phyloP scores from a whole-genome alignment of 1,140 invertebrate species.

The Samia ricini region DNA sequence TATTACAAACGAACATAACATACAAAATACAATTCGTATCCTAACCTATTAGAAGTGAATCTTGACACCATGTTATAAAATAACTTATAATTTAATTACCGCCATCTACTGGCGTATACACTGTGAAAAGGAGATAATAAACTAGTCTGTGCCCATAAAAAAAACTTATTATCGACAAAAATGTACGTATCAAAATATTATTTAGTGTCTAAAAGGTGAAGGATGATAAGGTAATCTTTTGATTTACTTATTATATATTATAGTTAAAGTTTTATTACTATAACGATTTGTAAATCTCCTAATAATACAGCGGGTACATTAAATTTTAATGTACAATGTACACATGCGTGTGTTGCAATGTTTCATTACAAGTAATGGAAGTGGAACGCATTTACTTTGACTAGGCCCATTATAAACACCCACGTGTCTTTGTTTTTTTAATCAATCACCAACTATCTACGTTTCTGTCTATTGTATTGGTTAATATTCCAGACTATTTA shows the following conservation, averaged over 20 bases:
- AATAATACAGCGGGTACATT: too few species aligned
- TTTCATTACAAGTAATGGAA: neutral
- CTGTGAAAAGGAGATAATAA: too few species aligned
- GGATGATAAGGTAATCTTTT: neutral
- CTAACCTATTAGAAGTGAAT: too few species aligned
- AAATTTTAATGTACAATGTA: neutral
- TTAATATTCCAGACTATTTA: neutral
- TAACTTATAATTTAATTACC: too few species aligned
- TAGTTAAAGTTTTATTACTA: too few species aligned
- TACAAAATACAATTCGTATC: too few species aligned
- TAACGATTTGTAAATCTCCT: too few species aligned
- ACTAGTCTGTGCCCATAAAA: too few species aligned
- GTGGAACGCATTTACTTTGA: neutral
- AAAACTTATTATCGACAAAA: neutral
- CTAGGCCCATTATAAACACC: constrained; percentile 23
- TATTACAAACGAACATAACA: too few species aligned
- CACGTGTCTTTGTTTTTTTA: constrained; percentile 28
- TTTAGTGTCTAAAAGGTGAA: neutral
- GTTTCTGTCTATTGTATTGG: constrained; percentile 18
- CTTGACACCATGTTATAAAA: too few species aligned
- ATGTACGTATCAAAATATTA: neutral
- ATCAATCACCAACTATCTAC: constrained; percentile 30
- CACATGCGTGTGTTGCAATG: neutral
- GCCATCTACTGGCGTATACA: too few species aligned
- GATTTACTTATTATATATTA: neutral